Percentiles rank a stretch among this genome's conserved stretches.
Evolutionary conservation across 2,888 invertebrate genomes (phyloP).

Genomic region (Drosophila pegasa): DNA sequence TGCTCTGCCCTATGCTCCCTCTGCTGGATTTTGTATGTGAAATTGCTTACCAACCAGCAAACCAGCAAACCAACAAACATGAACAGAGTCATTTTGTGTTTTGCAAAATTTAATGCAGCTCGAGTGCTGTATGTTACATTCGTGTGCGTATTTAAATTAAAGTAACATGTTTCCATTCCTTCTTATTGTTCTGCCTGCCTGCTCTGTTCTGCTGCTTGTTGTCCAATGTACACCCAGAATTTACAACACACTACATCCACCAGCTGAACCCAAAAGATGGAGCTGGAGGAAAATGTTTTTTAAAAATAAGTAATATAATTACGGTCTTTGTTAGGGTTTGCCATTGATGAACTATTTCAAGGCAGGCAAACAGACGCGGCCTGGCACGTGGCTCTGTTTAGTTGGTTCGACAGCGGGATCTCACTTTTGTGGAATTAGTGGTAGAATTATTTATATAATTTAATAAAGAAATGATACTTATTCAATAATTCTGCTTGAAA

Average conservation of each 20-base stretch:
- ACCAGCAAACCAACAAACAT: slow-evolving; percentile 33
- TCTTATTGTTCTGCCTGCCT: not conserved
- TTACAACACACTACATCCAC: not conserved
- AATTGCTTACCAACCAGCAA: slow-evolving; percentile 60
- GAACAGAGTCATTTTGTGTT: slow-evolving; percentile 66
- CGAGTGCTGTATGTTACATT: not conserved
- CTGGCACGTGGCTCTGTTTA: slow-evolving; percentile 7
- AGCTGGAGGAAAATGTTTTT: slow-evolving; percentile 16
- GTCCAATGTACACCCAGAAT: not conserved
- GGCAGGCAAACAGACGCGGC: slow-evolving; percentile 33
- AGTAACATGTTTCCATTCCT: not conserved
- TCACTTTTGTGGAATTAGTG: too few relatives aligned
- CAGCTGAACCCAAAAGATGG: slow-evolving; percentile 9
- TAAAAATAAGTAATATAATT: slow-evolving; percentile 69
- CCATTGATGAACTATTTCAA: slow-evolving; percentile 63
- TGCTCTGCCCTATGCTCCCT: slow-evolving; percentile 17
- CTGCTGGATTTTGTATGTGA: slow-evolving; percentile 69
- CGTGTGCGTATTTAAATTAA: slow-evolving; percentile 9
- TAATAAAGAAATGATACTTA: too few relatives aligned
- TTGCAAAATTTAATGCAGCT: slow-evolving; percentile 68
- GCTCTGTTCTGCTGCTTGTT: slow-evolving; percentile 1
- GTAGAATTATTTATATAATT: too few relatives aligned
- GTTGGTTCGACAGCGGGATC: too few relatives aligned
- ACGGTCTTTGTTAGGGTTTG: slow-evolving; percentile 67
- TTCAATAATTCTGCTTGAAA: not conserved